Evolutionary conservation across 2,113 vertebrate genomes (phyloP), one percentile per base, ranked within the genome.

Genomic region (Zapornia atra): DNA sequence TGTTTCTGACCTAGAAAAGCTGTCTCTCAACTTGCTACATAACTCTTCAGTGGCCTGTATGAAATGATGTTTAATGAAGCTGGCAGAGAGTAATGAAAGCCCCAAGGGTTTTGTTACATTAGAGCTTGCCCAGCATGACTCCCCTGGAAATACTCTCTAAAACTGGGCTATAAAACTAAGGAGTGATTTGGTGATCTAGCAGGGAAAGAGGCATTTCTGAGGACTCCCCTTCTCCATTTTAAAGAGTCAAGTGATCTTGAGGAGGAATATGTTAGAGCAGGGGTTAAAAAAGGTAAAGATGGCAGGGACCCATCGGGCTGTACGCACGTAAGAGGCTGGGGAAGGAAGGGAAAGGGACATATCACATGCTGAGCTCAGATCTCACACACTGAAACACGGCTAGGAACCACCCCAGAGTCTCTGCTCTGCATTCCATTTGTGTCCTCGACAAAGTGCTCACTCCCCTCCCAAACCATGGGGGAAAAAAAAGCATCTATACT

Each of bases 31-130:
- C 90, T 96, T 86, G n/a, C 94, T 84, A 15, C 61, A 56, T 89
- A 90, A 94, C 80, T 90, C 94, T 86, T 92, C 95, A 89, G 79
- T 87, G 88, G 85, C 57, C 65, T 96, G 84, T 91, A 85, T 82
- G 95, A 90, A 93, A 83, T 84, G 79, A 96, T 83, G 88, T 92
- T 96, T 96, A 97, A 96, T 93, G 92, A 96, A 96, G 86, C 92
- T 94, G 95, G 90, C 92, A 93, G 85, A 93, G 69, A 90, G 92
- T 90, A 95, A 96, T 93, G 94, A 95, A 93, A 96, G 86, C 96
- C 92, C 83, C 92, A 65, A 93, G 96, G 95, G 94, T 66, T 88
- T 94, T 93, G 90, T 86, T 95, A 88, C 86, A 86, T 95, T 97
- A 95, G 48, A 93, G 86, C 57, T 84, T 66, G 77, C 82, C 73